Base-by-base conservation (phyloP, 2,888 invertebrate genomes). In the Diarsia brunnea region DNA sequence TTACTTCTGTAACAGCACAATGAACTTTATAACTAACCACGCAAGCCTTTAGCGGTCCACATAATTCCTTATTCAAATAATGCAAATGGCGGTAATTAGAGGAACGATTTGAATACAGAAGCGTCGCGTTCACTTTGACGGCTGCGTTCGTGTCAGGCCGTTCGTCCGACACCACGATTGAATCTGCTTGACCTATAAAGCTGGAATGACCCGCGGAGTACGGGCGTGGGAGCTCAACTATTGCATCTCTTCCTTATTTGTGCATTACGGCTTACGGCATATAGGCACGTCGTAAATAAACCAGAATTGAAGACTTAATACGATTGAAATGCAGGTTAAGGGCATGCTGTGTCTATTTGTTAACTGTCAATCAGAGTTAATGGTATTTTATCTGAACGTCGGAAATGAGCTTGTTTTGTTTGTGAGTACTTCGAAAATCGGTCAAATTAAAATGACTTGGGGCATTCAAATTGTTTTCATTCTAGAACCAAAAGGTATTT, bases 101-200 rank as follows among this genome's bases (percentile, higher is more conserved):
- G 55, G 73, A 85, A 86, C 72, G 75, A 79, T 83, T 87, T 83
- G 79, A 87, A 85, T 87, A 64, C 75, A 71, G 76, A 87, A 81
- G 68, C 76, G 72, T 84, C 69, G 83, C 82, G 65, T 76, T 81
- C 85, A 31, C 85, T 87, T 83, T 81, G 86, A 85, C 53, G 78
- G 72, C 75, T 19, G 43, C 43, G 70, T 71, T 82, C 80, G 81
- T 79, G 83, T 86, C 74, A 85, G 82, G 74, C 78, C 70, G 85
- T 86, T 78, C 75, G 74, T 87, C 75, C 73, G 71, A 70, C 73
- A 69, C 77, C 84, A 81, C 84, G 87, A 86, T 85, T 80, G 88
- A 86, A 87, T 88, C 71, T 77, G 82, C 69, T 88, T 88, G 88
- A 88, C 86, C 87, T 78, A 88, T 87, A 85, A 84, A 88, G 66